Evolutionary conservation across 1,140 invertebrate species (phyloP).

Genomic region (Aphis gossypii): DNA sequence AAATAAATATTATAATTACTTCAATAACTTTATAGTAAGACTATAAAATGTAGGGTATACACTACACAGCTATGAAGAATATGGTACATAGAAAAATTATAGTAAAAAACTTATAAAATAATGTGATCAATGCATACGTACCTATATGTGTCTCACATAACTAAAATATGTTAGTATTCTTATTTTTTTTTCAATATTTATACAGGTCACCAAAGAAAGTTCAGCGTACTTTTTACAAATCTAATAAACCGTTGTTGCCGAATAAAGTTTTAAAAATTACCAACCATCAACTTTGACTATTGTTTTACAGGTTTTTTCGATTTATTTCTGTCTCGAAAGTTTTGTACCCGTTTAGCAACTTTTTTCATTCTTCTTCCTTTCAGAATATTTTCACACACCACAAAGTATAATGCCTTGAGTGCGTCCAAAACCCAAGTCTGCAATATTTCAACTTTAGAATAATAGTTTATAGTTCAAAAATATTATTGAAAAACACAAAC

Average conservation of each 20-base stretch:
- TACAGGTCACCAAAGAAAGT: slow-evolving; percentile 9
- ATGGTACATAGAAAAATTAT: background rate
- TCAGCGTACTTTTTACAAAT: slow-evolving; percentile 15
- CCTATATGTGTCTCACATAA: background rate
- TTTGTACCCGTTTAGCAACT: slow-evolving; percentile 48
- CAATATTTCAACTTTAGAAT: background rate
- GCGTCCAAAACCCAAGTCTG: background rate
- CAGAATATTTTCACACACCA: background rate
- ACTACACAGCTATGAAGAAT: background rate
- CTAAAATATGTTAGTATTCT: background rate
- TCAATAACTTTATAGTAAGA: background rate
- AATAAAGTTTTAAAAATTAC: slow-evolving; percentile 46
- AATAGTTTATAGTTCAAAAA: background rate
- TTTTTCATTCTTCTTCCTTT: slow-evolving; percentile 21
- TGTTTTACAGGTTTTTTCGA: slow-evolving; percentile 49
- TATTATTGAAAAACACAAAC: background rate
- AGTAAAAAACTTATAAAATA: background rate
- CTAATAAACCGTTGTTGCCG: slow-evolving; percentile 18
- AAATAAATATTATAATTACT: background rate
- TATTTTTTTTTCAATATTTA: background rate
- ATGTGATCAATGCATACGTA: background rate
- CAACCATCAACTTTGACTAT: background rate
- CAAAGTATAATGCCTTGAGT: background rate
- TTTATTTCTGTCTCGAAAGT: slow-evolving; percentile 57
- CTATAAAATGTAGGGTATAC: background rate